A percentile compares a stretch with the other conserved stretches of the same genome.
Evolutionary conservation across 2,888 invertebrate species (phyloP).

Genomic region (Drosophila rellima): DNA sequence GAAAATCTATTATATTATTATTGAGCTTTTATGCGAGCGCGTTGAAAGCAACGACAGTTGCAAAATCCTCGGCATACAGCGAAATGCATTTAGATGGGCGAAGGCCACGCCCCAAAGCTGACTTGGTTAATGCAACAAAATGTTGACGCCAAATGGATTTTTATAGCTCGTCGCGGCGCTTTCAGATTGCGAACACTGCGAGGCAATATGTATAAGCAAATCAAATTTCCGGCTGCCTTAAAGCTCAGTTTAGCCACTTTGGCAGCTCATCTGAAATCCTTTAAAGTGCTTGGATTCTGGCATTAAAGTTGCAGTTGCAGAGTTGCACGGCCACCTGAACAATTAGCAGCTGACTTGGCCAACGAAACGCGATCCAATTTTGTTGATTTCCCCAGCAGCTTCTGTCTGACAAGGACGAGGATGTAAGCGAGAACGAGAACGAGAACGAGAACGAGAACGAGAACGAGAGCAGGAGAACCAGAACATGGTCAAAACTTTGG

Average conservation of each 20-base stretch:
- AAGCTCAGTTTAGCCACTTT: conserved; percentile 57
- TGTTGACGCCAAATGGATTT: conserved; percentile 56
- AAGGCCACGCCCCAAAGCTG: conserved; percentile 5
- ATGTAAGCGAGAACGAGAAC: background rate
- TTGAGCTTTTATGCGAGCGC: conserved; percentile 65
- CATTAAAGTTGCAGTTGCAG: conserved; percentile 53
- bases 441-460: background rate
- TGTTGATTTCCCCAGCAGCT: conserved; percentile 66
- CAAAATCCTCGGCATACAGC: conserved; percentile 51
- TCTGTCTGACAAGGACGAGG: background rate
- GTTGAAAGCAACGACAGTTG: conserved; percentile 50
- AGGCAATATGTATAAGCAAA: conserved; percentile 44
- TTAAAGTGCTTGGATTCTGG: conserved; percentile 28
- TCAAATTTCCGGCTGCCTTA: conserved; percentile 70
- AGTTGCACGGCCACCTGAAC: conserved; percentile 52
- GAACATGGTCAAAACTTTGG: conserved; percentile 29
- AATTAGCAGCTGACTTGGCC: conserved; percentile 56
- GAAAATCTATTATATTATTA: conserved; percentile 69
- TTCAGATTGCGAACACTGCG: conserved; percentile 4
- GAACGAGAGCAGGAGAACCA: background rate
- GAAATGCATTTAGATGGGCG: conserved; percentile 59
- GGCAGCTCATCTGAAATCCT: conserved; percentile 37
- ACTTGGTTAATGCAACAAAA: conserved; percentile 32
- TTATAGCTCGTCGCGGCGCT: conserved; percentile 34
- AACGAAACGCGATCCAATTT: conserved; percentile 59